These are phyloP conservation scores for Dione vanillae DNA, from an alignment of 2,888 invertebrate genomes.

Conservation along the genomic window DNA sequence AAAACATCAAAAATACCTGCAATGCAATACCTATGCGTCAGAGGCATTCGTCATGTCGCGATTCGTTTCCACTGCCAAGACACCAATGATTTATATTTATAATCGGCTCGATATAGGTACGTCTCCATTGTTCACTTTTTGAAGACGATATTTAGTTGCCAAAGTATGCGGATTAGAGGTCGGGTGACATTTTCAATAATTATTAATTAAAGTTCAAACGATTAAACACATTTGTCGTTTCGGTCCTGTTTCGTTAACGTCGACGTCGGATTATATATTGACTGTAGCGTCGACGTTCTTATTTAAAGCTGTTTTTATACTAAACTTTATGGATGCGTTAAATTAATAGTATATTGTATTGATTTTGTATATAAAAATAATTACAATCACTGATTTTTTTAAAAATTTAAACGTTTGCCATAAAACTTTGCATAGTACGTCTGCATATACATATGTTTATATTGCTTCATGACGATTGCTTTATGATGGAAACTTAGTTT, in stretches of 20 bases:
- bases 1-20: slow-evolving; percentile 12
- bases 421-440: too few species aligned
- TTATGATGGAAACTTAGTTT: too few species aligned
- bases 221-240: slow-evolving; percentile 1
- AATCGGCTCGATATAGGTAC: slow-evolving; percentile 33
- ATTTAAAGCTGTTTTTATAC: too few species aligned
- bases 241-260: slow-evolving; percentile 1
- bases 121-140: slow-evolving; percentile 36
- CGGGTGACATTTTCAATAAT: slow-evolving; percentile 25
- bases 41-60: slow-evolving; percentile 34
- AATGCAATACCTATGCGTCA: slow-evolving; percentile 40
- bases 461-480: too few species aligned
- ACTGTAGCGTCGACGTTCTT: too few species aligned
- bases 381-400: too few species aligned
- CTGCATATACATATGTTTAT: too few species aligned
- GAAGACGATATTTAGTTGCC: slow-evolving; percentile 29
- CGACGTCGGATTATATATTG: slow-evolving; percentile 14
- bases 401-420: too few species aligned
- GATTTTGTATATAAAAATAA: too few species aligned
- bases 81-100: slow-evolving; percentile 38
- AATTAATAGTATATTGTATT: too few species aligned
- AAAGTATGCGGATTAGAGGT: slow-evolving; percentile 34
- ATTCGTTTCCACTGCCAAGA: slow-evolving; percentile 39
- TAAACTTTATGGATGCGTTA: too few species aligned
- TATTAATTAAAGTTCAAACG: slow-evolving; percentile 18